These are phyloP conservation scores for Nemoura dubitans DNA, from an alignment of 2,888 invertebrate species.

Conservation along the genomic window DNA sequence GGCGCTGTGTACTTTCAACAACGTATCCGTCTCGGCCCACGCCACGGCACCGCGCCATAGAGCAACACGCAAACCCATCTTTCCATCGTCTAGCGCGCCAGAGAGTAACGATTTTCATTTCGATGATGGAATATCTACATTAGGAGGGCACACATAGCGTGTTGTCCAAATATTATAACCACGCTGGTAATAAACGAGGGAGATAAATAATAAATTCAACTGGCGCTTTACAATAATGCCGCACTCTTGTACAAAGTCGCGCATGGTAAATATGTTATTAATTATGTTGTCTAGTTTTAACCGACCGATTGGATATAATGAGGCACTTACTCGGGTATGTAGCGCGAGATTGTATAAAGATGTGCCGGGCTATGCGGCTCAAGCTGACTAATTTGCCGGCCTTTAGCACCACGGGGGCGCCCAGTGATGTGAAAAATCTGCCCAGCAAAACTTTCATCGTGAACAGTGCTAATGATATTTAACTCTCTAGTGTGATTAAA, in stretches of 20 bases:
- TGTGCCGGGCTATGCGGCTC: background rate
- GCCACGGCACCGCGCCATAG: background rate
- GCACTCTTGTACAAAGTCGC: constrained; percentile 17
- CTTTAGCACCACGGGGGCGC: background rate
- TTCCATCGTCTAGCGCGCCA: background rate
- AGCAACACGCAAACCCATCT: background rate
- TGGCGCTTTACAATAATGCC: constrained; percentile 18
- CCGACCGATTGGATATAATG: background rate
- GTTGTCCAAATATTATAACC: constrained; percentile 35
- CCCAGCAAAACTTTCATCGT: background rate
- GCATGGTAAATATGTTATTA: constrained; percentile 9
- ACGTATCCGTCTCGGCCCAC: background rate
- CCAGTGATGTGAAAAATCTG: background rate
- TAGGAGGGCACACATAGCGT: constrained; percentile 28
- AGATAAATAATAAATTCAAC: constrained; percentile 35
- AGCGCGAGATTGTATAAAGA: background rate
- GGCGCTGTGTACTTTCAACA: background rate
- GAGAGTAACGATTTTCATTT: constrained; percentile 32
- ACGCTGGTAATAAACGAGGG: constrained; percentile 24
- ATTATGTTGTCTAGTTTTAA: constrained; percentile 7
- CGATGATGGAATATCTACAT: constrained; percentile 37
- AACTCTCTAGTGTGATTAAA: background rate
- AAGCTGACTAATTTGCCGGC: background rate
- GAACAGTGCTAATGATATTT: background rate
- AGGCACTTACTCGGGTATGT: background rate